Evolutionary conservation across 2,888 invertebrate species (phyloP).

Genomic region (Epinotia ramella): DNA sequence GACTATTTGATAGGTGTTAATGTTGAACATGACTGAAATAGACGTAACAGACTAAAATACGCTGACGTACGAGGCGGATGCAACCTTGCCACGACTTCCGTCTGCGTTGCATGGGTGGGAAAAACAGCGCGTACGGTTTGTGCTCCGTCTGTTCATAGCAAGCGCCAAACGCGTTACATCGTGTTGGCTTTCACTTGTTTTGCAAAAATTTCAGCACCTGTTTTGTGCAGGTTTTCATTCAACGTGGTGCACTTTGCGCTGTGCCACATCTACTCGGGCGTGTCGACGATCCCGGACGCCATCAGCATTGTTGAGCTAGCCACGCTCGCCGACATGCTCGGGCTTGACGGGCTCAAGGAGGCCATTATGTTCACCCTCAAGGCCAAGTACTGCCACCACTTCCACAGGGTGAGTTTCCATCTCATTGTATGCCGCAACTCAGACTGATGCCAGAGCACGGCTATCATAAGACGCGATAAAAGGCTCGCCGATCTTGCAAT

Average conservation of each 20-base stretch:
- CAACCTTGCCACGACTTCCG: too few relatives aligned
- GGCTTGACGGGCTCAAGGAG: constrained; percentile 96
- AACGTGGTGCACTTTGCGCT: constrained; percentile 95
- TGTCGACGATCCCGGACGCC: constrained; percentile 94
- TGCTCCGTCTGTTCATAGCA: too few relatives aligned
- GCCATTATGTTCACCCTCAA: constrained; percentile 95
- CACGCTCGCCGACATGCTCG: constrained; percentile 95
- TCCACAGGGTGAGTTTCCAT: constrained; percentile 90
- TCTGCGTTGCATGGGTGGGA: too few relatives aligned
- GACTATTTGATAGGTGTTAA: background rate
- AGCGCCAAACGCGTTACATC: too few relatives aligned
- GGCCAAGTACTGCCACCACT: constrained; percentile 96
- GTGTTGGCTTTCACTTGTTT: background rate
- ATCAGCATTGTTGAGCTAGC: constrained; percentile 95
- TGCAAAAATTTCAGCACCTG: constrained; percentile 13
- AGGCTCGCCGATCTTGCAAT: too few relatives aligned
- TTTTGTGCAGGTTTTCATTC: constrained; percentile 88
- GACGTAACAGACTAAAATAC: too few relatives aligned
- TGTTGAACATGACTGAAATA: too few relatives aligned
- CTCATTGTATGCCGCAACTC: background rate
- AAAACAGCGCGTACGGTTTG: too few relatives aligned
- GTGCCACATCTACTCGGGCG: constrained; percentile 97
- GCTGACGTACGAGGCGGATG: too few relatives aligned
- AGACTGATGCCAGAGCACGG: background rate
- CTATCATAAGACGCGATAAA: too few relatives aligned